Base-by-base conservation (phyloP, 2,797 vertebrate genomes). In the Adelosebastes latens region DNA sequence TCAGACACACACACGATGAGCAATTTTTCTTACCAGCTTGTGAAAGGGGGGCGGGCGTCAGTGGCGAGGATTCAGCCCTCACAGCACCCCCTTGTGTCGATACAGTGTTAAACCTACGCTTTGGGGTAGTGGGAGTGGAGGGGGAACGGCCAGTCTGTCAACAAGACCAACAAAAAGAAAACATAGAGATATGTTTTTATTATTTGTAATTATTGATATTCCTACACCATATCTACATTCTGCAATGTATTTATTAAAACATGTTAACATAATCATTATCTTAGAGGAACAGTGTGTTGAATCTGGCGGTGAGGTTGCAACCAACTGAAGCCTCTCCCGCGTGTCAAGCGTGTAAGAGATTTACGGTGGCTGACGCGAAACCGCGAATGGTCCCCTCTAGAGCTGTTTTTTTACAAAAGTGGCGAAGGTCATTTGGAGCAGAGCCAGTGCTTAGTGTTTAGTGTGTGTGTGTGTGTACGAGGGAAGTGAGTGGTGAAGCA, bases 21-120 rank as follows among this genome's bases (percentile, higher is more conserved):
- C 10, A 18, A 1, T n/a, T 49, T 39, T 53, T 62, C 59, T 75
- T 68, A 94, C 89, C 86, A 53, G 81, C 70, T 84, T 77, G 27
- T 70, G 83, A 75, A 70, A 85, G 27, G 20, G 11, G 42, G 12
- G 74, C 22, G 18, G 80, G 64, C 0, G 2, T 61, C 18, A 18
- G 29, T 3, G 18, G 13, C 11, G 75, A 58, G 6, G 53, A 68
- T 27, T 52, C 60, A 18, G 65, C 13, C 5, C 32, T 74, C 0
- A 13, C 34, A 66, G 68, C 31, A 3, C 42, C 70, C 1, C 60
- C 58, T 22, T 8, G 53, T 34, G 11, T 13, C 18, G 27, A 27
- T 1, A 10, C 2, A 3, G 16, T 16, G 18, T 39, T 71, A 5
- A 39, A 3, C 2, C 27, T 65, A 4, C 22, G 82, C 39, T 1